Percentiles rank a stretch among this genome's conserved stretches.
phyloP scores from a whole-genome alignment of 1,140 invertebrate genomes.

The Cotesia vestalis region DNA sequence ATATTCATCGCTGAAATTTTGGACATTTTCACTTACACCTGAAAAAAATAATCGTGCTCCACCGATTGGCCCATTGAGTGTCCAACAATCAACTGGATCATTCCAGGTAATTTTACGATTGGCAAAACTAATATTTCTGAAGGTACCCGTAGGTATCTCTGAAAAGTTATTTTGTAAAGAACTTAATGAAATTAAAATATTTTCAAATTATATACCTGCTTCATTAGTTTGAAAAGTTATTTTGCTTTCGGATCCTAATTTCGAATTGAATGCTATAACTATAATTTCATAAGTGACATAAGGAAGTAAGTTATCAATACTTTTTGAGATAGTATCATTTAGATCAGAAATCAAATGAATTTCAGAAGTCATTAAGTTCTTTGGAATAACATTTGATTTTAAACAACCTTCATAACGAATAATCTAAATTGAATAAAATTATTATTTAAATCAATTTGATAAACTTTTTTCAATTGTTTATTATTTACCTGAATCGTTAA shows the following conservation, averaged over 20 bases:
- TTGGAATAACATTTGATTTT: neutral
- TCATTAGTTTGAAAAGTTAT: conserved; percentile 17
- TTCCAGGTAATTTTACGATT: conserved; percentile 37
- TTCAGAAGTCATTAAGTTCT: neutral
- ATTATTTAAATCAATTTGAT: neutral
- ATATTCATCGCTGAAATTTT: neutral
- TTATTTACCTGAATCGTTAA: conserved; percentile 37
- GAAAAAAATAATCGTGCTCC: conserved; percentile 32
- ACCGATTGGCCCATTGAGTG: conserved; percentile 35
- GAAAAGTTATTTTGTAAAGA: neutral
- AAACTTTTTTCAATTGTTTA: neutral
- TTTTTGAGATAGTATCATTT: neutral
- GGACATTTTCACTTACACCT: conserved; percentile 33
- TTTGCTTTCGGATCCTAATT: neutral
- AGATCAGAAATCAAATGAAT: neutral
- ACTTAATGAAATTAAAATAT: neutral
- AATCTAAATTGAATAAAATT: conserved; percentile 12
- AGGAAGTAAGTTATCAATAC: conserved; percentile 31
- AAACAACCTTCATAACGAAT: neutral
- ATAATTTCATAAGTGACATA: conserved; percentile 32
- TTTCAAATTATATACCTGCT: conserved; percentile 29
- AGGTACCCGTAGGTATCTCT: conserved; percentile 35
- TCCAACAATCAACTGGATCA: conserved; percentile 35
- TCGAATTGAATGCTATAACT: conserved; percentile 35
- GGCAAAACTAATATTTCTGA: conserved; percentile 26